These are phyloP conservation scores for Poecile montanus DNA, from an alignment of 2,797 vertebrate genomes.

Conservation along the genomic window DNA sequence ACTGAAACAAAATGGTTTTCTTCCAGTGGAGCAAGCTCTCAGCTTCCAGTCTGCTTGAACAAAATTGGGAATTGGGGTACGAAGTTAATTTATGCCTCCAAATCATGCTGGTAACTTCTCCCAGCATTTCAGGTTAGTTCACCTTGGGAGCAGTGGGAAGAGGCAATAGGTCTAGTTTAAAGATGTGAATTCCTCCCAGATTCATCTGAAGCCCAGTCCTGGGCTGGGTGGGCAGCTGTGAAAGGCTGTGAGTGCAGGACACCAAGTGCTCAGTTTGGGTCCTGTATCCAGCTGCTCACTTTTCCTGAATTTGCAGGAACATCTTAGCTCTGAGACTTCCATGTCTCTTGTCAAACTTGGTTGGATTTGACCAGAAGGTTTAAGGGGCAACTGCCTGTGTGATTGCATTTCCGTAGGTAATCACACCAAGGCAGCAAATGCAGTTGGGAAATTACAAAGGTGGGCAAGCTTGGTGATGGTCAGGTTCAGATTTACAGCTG, in stretches of 20 bases:
- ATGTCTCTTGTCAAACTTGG: conserved; percentile 56
- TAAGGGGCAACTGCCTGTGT: conserved; percentile 62
- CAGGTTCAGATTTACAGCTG: conserved; percentile 56
- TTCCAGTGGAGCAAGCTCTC: not conserved
- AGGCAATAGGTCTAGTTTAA: not conserved
- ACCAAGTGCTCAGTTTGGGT: fast-evolving
- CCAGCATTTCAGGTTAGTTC: not conserved
- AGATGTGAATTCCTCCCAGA: not conserved
- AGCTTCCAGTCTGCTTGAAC: not conserved
- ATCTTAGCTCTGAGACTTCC: not conserved
- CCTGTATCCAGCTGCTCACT: not conserved
- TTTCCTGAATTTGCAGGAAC: not conserved
- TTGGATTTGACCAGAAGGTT: conserved; percentile 63
- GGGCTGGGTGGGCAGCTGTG: fast-evolving
- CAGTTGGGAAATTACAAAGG: conserved; percentile 46
- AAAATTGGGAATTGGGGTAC: not conserved
- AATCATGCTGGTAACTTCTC: not conserved
- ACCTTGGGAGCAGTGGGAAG: not conserved
- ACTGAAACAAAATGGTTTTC: not conserved
- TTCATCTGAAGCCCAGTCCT: fast-evolving
- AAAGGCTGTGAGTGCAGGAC: not conserved
- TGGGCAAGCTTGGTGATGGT: conserved; percentile 32
- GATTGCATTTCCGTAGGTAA: conserved; percentile 54
- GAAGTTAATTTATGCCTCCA: not conserved
- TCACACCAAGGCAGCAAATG: conserved; percentile 23